phyloP scores from a whole-genome alignment of 1,140 invertebrate species.

The Anastatus disparis region DNA sequence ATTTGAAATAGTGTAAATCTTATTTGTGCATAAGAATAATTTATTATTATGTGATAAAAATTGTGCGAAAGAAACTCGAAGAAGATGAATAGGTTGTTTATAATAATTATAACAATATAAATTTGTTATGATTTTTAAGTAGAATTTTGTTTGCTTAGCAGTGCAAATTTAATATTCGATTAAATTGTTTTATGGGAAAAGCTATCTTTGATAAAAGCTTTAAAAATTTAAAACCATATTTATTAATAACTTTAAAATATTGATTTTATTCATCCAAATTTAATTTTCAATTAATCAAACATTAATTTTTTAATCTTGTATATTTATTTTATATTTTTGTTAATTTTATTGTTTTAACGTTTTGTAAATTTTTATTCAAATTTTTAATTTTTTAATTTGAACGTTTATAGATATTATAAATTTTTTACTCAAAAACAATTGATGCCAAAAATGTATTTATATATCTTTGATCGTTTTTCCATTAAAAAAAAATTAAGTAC shows the following conservation, averaged over 20 bases:
- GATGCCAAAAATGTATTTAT: conserved; percentile 19
- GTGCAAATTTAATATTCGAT: neutral
- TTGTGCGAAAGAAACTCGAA: neutral
- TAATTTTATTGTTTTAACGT: too few relatives aligned
- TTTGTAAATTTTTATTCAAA: too few relatives aligned
- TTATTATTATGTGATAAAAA: conserved; percentile 19
- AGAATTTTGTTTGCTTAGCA: too few relatives aligned
- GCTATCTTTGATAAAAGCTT: conserved; percentile 2
- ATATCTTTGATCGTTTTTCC: conserved; percentile 10
- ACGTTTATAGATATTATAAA: too few relatives aligned
- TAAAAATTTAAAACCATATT: neutral
- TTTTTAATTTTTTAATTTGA: too few relatives aligned
- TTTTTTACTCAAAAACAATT: neutral
- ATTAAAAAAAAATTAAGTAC: too few relatives aligned
- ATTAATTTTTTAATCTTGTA: too few relatives aligned
- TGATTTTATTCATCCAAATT: neutral
- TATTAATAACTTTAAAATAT: neutral
- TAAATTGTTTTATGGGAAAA: neutral
- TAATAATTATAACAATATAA: too few relatives aligned
- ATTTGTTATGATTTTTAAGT: too few relatives aligned
- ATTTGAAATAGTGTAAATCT: neutral
- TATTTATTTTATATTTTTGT: too few relatives aligned
- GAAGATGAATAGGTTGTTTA: too few relatives aligned
- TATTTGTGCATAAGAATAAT: neutral
- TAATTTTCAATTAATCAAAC: neutral